Conservation (phyloP, 92 coral and sea anemone genomes). For the Chrysogorgia sp. region DNA sequence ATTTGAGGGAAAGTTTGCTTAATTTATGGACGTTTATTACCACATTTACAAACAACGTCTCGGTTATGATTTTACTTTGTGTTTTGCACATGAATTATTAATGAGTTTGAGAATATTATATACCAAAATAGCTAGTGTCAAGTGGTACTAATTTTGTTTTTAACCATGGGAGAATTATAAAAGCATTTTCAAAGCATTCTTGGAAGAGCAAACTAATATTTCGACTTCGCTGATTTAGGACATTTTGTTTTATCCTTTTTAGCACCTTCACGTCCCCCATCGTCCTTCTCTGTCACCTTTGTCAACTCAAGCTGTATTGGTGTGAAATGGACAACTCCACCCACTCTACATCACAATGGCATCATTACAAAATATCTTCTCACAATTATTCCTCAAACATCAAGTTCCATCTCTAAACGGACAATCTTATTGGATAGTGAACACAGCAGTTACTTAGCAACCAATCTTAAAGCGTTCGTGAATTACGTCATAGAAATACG, state of each 20-base stretch:
- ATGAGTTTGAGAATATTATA: no score
- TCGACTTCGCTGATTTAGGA: not conserved
- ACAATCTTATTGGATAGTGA: slow-evolving; percentile 5
- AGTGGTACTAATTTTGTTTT: no score
- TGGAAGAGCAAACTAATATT: no score
- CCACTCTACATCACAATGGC: slow-evolving; percentile 10
- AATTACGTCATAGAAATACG: slow-evolving; percentile 29
- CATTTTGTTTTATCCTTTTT: slow-evolving; percentile 22
- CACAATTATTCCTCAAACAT: not conserved
- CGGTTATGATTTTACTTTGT: no score
- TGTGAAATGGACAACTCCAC: slow-evolving; percentile 9
- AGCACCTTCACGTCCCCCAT: slow-evolving; percentile 63
- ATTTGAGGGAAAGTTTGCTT: no score
- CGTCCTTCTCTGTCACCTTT: not conserved
- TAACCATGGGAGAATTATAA: no score
- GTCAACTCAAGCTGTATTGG: slow-evolving; percentile 2
- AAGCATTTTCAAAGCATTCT: no score
- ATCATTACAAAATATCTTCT: slow-evolving; percentile 15
- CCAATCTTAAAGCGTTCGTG: slow-evolving; percentile 26
- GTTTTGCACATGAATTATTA: no score
- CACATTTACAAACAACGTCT: no score
- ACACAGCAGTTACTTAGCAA: slow-evolving; percentile 19
- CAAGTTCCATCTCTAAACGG: not conserved
- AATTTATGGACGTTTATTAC: no score
- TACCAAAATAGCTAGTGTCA: not conserved